Conservation (phyloP, 2,113 vertebrate genomes). For the Mugil cephalus region DNA sequence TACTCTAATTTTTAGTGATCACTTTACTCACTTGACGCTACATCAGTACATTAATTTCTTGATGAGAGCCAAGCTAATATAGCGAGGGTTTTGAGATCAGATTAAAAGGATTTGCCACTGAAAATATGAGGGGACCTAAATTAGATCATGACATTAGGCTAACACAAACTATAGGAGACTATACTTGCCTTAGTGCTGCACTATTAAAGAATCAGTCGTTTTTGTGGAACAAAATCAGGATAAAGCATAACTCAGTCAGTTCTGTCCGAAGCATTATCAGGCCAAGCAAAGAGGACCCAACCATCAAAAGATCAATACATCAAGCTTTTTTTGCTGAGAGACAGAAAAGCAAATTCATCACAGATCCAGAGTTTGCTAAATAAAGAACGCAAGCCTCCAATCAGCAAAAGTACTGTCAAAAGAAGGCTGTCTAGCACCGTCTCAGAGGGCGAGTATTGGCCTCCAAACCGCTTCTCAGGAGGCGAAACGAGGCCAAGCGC, state of each 20-base stretch:
- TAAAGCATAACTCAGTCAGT: too few species aligned
- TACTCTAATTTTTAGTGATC: constrained; percentile 31
- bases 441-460: constrained; percentile 1
- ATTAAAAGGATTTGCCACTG: constrained; percentile 18
- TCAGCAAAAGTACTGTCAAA: constrained; percentile 1
- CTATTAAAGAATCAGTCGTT: too few species aligned
- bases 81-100: background rate
- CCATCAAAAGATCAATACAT: constrained; percentile 1
- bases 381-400: background rate
- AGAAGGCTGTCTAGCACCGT: background rate
- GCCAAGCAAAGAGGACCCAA: background rate
- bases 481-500: constrained; percentile 1
- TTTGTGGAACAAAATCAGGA: too few species aligned
- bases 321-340: background rate
- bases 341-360: constrained; percentile 1
- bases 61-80: constrained; percentile 17
- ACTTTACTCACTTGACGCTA: constrained; percentile 36
- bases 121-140: background rate
- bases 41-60: constrained; percentile 35
- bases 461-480: background rate
- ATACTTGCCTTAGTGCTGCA: too few species aligned
- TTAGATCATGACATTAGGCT: background rate
- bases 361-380: constrained; percentile 12
- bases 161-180: too few species aligned
- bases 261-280: background rate